Base-by-base conservation (phyloP, 2,888 invertebrate species). In the Machimus rusticus region DNA sequence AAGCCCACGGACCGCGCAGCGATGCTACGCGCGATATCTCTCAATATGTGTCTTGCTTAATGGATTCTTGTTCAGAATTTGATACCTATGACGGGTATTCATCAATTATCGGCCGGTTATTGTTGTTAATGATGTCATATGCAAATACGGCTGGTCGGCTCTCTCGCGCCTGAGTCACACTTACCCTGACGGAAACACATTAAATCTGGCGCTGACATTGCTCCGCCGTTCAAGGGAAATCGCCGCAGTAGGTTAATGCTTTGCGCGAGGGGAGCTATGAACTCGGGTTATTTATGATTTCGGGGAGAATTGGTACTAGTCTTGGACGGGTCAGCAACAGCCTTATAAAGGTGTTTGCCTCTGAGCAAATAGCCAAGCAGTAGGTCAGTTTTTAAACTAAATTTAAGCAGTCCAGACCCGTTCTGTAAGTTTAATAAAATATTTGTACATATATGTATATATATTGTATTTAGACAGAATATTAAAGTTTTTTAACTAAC, bases 41-140 rank as follows among this genome's bases (percentile, higher is more conserved):
- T 88, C 89, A 89, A 89, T 90, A 89, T 89, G 90, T 90, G 90
- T 90, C 89, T 89, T 90, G 86, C 89, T 90, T 90, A 90, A 90
- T 90, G 90, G 90, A 90, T 89, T 90, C 86, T 89, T 89, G 90
- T 89, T 89, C 89, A 88, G 87, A 89, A 89, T 89, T 87, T 90
- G 90, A 90, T 90, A 90, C 87, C 87, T 89, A 51, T 88, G 90
- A 90, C 89, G 88, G 86, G 39, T 66, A 88, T 88, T 88, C 89
- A 90, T 90, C 89, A 90, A 89, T 90, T 89, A 89, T 86, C 87
- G 88, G 88, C 88, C 89, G 89, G 88, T 89, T 89, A 89, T 88
- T 89, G 88, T 89, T 86, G 86, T 88, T 89, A 89, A 90, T 90
- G 89, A 89, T 89, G 89, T 89, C 89, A 89, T 89, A 88, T 88